Evolutionary conservation across 1,140 invertebrate genomes (phyloP), one percentile per base, ranked within the genome.

Genomic region (Caenorhabditis inopinata): DNA sequence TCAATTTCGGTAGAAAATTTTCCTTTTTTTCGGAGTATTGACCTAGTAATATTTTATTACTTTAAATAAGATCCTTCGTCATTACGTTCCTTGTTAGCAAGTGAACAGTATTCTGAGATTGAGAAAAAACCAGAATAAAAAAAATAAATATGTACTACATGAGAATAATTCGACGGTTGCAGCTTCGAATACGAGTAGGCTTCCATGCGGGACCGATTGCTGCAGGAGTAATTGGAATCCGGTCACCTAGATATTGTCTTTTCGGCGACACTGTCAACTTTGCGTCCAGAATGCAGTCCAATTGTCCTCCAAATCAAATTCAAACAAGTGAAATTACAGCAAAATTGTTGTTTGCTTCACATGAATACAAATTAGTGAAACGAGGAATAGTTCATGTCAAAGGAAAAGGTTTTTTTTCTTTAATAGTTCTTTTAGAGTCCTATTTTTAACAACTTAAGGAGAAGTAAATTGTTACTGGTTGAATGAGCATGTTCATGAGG

Each of bases 241-340:
- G 89, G 78, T 90, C 90, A 79, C 91, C 91, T 0, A 86, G 91
- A 79, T 90, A 90, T 79, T 91, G 90, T 68, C 79, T 90, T 2
- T 96, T 96, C 86, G 94, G 95, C 0, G 96, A 97, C 89, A 97
- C 95, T 0, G 96, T 68, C 32, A 88, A 87, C 49, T 88, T 87
- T 45, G 85, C 87, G 6, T 87, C 87, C 16, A 83, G 87, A 62
- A 88, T 88, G 87, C 87, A 88, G 49, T 85, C 83, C 29, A 88
- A 87, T 79, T 86, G 85, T 38, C 80, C 86, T 2, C 87, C 87
- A 12, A 87, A 89, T 45, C 87, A 88, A 78, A 89, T 88, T 74
- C 87, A 88, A 81, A 83, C 89, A 46, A 84, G 85, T 48, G 87
- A 88, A 76, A 53, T 83, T 1, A 88, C 87, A 12, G 42, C 78